phyloP scores from a whole-genome alignment of 2,888 invertebrate genomes.

The Frankliniella fusca region DNA sequence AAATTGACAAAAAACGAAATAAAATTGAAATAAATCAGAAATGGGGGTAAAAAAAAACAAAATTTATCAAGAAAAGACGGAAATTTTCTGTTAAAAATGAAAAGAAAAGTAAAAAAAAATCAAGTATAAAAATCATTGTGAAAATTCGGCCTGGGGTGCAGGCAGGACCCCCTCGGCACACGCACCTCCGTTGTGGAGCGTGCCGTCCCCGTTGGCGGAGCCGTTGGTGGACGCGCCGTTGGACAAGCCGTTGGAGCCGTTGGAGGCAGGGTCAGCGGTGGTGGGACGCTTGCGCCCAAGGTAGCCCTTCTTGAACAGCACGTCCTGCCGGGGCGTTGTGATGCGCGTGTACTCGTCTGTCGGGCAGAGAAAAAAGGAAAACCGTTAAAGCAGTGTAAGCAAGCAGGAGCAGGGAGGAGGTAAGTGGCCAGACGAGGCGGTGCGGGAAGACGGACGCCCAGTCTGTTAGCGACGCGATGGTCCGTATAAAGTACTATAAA shows the following conservation, averaged over 20 bases:
- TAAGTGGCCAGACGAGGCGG: neutral
- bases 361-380: constrained; percentile 32
- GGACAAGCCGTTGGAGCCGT: neutral
- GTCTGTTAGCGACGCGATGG: too few species aligned
- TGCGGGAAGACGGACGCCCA: neutral
- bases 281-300: constrained; percentile 51
- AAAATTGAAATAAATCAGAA: too few species aligned
- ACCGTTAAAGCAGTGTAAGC: neutral
- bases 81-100: too few species aligned
- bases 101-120: too few species aligned
- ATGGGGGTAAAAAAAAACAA: too few species aligned
- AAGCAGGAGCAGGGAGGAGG: neutral
- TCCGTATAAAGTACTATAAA: too few species aligned
- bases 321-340: constrained; percentile 65
- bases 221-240: neutral
- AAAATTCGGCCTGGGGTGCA: too few species aligned
- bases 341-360: constrained; percentile 65
- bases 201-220: constrained; percentile 29
- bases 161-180: too few species aligned
- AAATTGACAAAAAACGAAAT: too few species aligned
- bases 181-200: constrained; percentile 36
- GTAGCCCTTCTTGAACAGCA: constrained; percentile 66
- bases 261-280: constrained; percentile 34
- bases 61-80: too few species aligned
- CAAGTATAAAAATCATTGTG: too few species aligned